Evolutionary conservation across 2,797 vertebrate species (phyloP).

Genomic region (Acanthopagrus latus): DNA sequence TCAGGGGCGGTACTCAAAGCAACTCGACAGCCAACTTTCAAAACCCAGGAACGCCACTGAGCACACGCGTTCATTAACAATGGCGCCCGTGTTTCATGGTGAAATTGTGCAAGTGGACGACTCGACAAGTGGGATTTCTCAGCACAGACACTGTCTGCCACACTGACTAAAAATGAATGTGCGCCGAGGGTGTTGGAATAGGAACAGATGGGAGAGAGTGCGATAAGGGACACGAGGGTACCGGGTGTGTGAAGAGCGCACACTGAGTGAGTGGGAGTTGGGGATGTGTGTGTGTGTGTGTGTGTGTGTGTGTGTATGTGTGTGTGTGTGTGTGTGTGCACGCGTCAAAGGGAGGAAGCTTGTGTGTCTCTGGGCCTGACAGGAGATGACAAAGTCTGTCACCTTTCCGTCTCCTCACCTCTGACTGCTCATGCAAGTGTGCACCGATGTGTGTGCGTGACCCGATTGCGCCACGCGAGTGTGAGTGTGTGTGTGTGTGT

Average conservation of each 20-base stretch:
- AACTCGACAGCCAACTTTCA: constrained; percentile 20
- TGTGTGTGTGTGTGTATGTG: constrained; percentile 2
- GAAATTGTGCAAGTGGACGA: constrained; percentile 48
- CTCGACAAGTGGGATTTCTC: constrained; percentile 64
- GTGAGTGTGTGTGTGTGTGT: not conserved
- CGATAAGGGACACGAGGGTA: constrained; percentile 67
- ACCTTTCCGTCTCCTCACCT: constrained; percentile 62
- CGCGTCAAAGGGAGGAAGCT: no score
- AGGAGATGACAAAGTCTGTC: constrained; percentile 70
- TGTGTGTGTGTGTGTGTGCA: constrained; percentile 44
- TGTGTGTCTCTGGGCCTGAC: constrained; percentile 54
- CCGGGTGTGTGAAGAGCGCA: constrained; percentile 61
- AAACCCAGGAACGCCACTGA: constrained; percentile 33
- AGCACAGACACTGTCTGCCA: constrained; percentile 65
- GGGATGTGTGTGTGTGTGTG: constrained; percentile 43
- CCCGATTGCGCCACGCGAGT: not conserved
- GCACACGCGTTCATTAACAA: constrained; percentile 53
- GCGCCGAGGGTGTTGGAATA: constrained; percentile 68
- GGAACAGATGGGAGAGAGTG: constrained; percentile 75
- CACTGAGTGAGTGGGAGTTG: constrained; percentile 59
- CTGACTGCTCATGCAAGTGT: constrained; percentile 42
- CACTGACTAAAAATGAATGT: constrained; percentile 65
- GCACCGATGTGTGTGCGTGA: not conserved
- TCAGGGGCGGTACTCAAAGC: constrained; percentile 38
- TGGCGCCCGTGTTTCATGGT: constrained; percentile 41